phyloP scores from a whole-genome alignment of 2,113 vertebrate genomes.

The Helogale parvula region DNA sequence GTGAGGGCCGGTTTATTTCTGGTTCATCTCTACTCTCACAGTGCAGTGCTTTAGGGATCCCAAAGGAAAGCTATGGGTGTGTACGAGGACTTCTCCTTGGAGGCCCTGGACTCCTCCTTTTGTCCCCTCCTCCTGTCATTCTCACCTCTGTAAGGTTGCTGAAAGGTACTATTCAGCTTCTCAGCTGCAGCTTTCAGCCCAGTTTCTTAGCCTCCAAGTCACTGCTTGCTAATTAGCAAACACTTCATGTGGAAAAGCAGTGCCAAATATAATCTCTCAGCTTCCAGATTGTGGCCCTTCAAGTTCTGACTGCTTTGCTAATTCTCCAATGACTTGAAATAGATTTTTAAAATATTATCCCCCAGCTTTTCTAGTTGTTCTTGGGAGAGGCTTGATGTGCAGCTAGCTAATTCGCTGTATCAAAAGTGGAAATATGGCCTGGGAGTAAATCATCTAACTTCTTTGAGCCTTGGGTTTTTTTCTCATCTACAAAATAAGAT shows the following conservation, averaged over 20 bases:
- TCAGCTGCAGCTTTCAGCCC: background rate
- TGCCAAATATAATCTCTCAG: background rate
- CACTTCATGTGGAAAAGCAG: background rate
- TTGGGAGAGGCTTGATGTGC: background rate
- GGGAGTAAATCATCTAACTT: background rate
- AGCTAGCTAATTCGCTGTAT: slow-evolving; percentile 23
- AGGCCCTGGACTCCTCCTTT: background rate
- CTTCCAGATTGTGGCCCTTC: slow-evolving; percentile 1
- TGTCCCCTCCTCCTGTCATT: background rate
- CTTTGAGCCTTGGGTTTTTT: slow-evolving; percentile 23
- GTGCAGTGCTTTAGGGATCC: background rate
- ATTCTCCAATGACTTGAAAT: slow-evolving; percentile 27
- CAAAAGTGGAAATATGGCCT: background rate
- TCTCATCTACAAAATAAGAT: slow-evolving; percentile 4
- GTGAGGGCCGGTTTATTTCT: background rate
- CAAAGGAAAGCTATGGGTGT: background rate
- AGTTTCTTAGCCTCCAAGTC: slow-evolving; percentile 20
- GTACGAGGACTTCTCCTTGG: background rate
- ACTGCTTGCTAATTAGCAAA: slow-evolving; percentile 43
- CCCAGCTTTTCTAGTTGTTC: slow-evolving; percentile 26
- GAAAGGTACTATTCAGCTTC: slow-evolving; percentile 10
- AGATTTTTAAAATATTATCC: background rate
- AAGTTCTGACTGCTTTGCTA: slow-evolving; percentile 27
- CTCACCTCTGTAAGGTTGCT: background rate
- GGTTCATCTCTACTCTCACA: background rate